These are phyloP conservation scores for Australoheros facetus DNA, from an alignment of 2,797 vertebrate species.

Conservation along the genomic window DNA sequence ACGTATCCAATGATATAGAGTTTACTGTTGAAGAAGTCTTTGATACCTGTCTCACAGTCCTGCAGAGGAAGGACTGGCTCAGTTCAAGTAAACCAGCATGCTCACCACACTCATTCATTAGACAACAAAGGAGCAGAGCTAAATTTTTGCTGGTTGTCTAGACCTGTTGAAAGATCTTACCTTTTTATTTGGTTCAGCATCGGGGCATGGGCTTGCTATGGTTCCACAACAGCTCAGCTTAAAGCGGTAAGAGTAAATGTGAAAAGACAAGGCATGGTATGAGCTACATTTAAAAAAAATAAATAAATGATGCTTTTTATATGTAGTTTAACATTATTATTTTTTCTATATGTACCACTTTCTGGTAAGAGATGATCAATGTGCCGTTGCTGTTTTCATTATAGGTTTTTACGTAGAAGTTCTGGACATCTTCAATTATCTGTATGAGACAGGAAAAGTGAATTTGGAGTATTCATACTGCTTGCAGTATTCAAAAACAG, in stretches of 20 bases:
- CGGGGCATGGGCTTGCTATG: slow-evolving; percentile 35
- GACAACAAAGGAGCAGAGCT: background rate
- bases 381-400: slow-evolving; percentile 72
- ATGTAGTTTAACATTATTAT: accelerated
- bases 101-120: background rate
- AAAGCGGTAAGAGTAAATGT: background rate
- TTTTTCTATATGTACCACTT: slow-evolving; percentile 80
- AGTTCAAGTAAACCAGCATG: background rate
- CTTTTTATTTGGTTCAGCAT: slow-evolving; percentile 30
- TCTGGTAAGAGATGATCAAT: slow-evolving; percentile 80
- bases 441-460: slow-evolving; percentile 53
- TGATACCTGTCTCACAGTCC: slow-evolving; percentile 89
- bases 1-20: slow-evolving; percentile 93
- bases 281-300: background rate
- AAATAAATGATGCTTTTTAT: background rate
- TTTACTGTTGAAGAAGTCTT: slow-evolving; percentile 85
- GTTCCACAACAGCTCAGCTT: slow-evolving; percentile 81
- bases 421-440: slow-evolving; percentile 90
- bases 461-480: background rate
- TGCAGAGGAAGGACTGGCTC: slow-evolving; percentile 50
- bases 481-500: background rate
- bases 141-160: background rate
- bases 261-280: background rate
- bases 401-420: slow-evolving; percentile 84
- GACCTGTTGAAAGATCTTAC: slow-evolving; percentile 48